Evolutionary conservation across 2,797 vertebrate genomes (phyloP).

Genomic region (Ctenochaetus hawaiiensis): DNA sequence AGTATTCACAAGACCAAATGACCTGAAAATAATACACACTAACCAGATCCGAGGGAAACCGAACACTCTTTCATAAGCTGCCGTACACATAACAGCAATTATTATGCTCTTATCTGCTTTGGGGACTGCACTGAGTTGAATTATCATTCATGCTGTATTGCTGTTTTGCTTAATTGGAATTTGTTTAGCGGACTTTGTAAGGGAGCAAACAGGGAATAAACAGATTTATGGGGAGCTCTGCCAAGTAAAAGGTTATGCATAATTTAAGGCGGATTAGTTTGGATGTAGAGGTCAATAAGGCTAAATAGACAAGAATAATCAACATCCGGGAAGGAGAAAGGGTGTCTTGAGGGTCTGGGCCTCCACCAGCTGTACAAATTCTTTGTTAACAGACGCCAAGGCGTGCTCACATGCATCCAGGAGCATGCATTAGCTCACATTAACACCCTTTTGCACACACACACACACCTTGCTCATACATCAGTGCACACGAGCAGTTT

Average conservation of each 20-base stretch:
- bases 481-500: conserved; percentile 29
- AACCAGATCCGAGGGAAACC: conserved; percentile 61
- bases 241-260: conserved; percentile 85
- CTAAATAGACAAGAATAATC: conserved; percentile 77
- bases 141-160: conserved; percentile 81
- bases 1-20: conserved; percentile 51
- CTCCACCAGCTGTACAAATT: conserved; percentile 47
- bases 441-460: conserved; percentile 5
- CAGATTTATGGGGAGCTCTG: conserved; percentile 81
- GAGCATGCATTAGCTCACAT: conserved; percentile 10
- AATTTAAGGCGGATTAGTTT: conserved; percentile 83
- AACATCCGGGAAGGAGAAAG: conserved; percentile 61
- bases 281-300: conserved; percentile 82
- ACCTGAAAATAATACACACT: conserved; percentile 58
- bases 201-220: conserved; percentile 81
- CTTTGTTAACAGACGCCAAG: conserved; percentile 37
- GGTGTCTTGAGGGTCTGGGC: conserved; percentile 44
- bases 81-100: conserved; percentile 63
- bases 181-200: conserved; percentile 81
- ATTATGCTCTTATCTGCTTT: conserved; percentile 80
- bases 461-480: conserved; percentile 47
- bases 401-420: conserved; percentile 14
- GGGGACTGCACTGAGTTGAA: conserved; percentile 68
- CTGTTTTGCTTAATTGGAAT: conserved; percentile 84
- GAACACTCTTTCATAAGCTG: conserved; percentile 54